Evolutionary conservation across 2,113 vertebrate species (phyloP).

Genomic region (Paradisaea rubra): DNA sequence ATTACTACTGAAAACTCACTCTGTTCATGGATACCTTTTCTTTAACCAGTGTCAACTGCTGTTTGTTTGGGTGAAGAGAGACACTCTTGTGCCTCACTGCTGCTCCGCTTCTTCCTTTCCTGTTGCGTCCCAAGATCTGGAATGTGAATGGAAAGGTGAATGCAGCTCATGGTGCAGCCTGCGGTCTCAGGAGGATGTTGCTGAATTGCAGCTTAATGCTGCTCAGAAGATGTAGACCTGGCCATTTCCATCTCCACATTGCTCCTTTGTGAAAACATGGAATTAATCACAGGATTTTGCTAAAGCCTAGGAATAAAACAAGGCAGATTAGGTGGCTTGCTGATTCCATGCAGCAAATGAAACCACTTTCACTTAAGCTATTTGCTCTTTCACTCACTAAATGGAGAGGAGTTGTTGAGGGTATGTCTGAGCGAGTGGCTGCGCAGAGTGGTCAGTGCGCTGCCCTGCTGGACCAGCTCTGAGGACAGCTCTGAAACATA

Average conservation of each 20-base stretch:
- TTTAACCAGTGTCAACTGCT: neutral
- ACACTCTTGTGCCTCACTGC: neutral
- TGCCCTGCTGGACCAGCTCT: neutral
- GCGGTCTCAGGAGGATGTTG: neutral
- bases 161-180: neutral
- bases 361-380: neutral
- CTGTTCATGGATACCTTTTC: neutral
- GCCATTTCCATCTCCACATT: neutral
- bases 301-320: neutral
- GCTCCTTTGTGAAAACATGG: neutral
- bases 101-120: neutral
- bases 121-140: neutral
- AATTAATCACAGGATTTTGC: constrained; percentile 1
- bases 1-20: constrained; percentile 20
- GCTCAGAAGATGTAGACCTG: neutral
- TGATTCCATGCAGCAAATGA: neutral
- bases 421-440: neutral
- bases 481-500: constrained; percentile 31
- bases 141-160: neutral
- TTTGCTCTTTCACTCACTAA: neutral
- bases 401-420: neutral
- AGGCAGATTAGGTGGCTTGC: neutral
- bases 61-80: neutral
- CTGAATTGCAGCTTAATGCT: neutral
- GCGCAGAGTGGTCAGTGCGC: neutral